These are phyloP conservation scores for Bradynema listronoti DNA, from an alignment of 1,140 invertebrate species.

Conservation along the genomic window DNA sequence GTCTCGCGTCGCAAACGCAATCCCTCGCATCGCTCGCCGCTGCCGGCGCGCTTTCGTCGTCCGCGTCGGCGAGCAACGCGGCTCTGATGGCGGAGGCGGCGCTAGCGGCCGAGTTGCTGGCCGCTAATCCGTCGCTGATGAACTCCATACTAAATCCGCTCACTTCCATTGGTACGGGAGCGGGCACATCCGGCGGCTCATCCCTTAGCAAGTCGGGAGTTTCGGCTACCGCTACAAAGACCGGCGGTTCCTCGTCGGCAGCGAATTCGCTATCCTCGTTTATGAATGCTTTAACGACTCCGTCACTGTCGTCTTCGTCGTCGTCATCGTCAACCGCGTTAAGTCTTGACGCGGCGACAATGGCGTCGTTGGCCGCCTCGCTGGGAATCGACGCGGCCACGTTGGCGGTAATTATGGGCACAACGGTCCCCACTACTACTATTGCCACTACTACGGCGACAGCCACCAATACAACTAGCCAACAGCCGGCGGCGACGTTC, in stretches of 20 bases:
- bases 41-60: not conserved
- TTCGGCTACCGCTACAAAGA: not conserved
- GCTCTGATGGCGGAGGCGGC: not conserved
- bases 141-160: not conserved
- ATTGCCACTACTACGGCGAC: not conserved
- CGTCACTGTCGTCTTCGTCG: not conserved
- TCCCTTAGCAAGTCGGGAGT: slow-evolving; percentile 2
- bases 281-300: not conserved
- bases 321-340: slow-evolving; percentile 3
- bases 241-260: not conserved
- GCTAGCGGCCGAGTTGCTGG: slow-evolving; percentile 8
- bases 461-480: not conserved
- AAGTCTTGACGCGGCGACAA: not conserved
- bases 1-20: not conserved
- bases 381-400: slow-evolving; percentile 13
- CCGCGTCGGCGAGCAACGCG: not conserved
- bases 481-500: not conserved
- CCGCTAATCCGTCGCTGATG: no score
- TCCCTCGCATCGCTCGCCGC: not conserved
- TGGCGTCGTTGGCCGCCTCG: slow-evolving; percentile 6
- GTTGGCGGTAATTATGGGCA: slow-evolving; percentile 13
- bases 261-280: not conserved
- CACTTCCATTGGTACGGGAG: not conserved
- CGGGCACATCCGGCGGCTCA: not conserved
- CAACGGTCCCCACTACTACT: not conserved